A percentile compares a stretch with the other conserved stretches of the same genome.
phyloP scores from a whole-genome alignment of 2,113 vertebrate species.

The Morone saxatilis region DNA sequence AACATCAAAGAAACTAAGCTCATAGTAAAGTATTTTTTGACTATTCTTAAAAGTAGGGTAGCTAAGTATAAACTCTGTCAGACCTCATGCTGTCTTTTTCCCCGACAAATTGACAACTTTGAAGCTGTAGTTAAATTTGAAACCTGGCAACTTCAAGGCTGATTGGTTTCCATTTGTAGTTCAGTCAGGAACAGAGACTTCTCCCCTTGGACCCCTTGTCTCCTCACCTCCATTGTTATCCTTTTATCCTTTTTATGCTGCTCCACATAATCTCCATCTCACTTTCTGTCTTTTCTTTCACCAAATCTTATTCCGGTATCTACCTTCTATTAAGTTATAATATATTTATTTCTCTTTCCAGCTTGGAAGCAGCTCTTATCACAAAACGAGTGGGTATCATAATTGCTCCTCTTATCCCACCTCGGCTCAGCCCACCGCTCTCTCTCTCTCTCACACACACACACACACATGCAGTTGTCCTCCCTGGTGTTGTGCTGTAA shows the following conservation, averaged over 20 bases:
- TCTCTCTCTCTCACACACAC: background rate
- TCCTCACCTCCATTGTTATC: slow-evolving; percentile 52
- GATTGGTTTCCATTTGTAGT: slow-evolving; percentile 54
- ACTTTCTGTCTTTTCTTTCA: slow-evolving; percentile 44
- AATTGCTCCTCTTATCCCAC: slow-evolving; percentile 61
- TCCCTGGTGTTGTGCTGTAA: slow-evolving; percentile 52
- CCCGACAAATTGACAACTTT: slow-evolving; percentile 28
- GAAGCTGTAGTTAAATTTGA: slow-evolving; percentile 44
- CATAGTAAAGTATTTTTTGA: background rate
- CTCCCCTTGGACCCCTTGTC: slow-evolving; percentile 45
- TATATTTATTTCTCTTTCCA: slow-evolving; percentile 54
- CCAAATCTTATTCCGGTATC: slow-evolving; percentile 42
- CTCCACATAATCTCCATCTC: slow-evolving; percentile 49
- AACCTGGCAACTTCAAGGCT: slow-evolving; percentile 24
- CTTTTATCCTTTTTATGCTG: slow-evolving; percentile 53
- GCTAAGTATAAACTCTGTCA: slow-evolving; percentile 7
- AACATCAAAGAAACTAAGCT: background rate
- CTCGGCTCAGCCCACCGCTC: slow-evolving; percentile 25
- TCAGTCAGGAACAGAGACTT: slow-evolving; percentile 47
- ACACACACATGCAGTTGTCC: slow-evolving; percentile 2
- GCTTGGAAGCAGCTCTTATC: slow-evolving; percentile 59
- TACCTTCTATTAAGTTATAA: slow-evolving; percentile 42
- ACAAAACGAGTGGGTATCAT: slow-evolving; percentile 60
- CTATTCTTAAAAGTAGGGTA: background rate
- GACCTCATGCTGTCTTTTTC: slow-evolving; percentile 15